These are phyloP conservation scores for Hirudo medicinalis DNA, from an alignment of 1,140 invertebrate species.

Conservation along the genomic window DNA sequence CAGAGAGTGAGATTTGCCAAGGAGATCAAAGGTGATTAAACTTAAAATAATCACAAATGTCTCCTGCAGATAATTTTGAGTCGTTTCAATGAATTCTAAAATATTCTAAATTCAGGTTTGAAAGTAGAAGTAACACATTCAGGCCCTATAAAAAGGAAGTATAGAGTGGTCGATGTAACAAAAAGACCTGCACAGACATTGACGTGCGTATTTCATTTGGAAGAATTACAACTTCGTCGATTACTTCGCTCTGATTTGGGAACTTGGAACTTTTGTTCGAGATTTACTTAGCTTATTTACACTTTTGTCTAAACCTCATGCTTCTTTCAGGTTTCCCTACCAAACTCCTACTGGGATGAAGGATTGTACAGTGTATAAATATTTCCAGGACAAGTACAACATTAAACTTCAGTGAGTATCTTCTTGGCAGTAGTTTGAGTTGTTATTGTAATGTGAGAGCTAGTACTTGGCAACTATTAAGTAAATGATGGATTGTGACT, in stretches of 20 bases:
- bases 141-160: conserved; percentile 93
- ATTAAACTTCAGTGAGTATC: conserved; percentile 75
- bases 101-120: conserved; percentile 49
- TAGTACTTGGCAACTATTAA: no score
- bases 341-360: conserved; percentile 95
- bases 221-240: not conserved
- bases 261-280: not conserved
- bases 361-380: conserved; percentile 99
- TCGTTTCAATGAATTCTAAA: not conserved
- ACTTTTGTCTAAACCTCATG: not conserved
- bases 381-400: conserved; percentile 98
- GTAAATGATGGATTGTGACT: conserved; percentile 13
- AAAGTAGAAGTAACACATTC: conserved; percentile 99
- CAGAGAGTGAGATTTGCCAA: conserved; percentile 99
- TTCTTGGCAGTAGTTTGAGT: no score
- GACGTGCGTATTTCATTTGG: conserved; percentile 14
- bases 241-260: not conserved
- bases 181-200: conserved; percentile 61
- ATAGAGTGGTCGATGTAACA: conserved; percentile 96
- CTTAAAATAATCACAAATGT: not conserved
- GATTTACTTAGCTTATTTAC: not conserved
- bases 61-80: not conserved
- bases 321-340: conserved; percentile 68
- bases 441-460: no score
- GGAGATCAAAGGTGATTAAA: conserved; percentile 67